A percentile compares a stretch with the other conserved stretches of the same genome.
phyloP scores from a whole-genome alignment of 2,888 invertebrate species.

The Bembecia ichneumoniformis region DNA sequence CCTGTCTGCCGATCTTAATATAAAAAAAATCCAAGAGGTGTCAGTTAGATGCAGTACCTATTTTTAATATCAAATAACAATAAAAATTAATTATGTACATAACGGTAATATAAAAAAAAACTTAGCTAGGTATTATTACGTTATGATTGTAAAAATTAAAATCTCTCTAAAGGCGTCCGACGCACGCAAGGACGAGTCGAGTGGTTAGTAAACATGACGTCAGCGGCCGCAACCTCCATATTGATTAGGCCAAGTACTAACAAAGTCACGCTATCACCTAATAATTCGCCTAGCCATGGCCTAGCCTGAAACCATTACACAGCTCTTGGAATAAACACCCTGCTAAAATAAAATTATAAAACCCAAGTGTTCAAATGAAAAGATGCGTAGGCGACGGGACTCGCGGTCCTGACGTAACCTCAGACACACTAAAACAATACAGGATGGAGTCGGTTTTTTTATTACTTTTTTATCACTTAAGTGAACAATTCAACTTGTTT shows the following conservation, averaged over 20 bases:
- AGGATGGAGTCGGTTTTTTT: conserved; percentile 4
- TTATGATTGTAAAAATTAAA: conserved; percentile 11
- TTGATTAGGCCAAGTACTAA: conserved; percentile 53
- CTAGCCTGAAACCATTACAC: neutral
- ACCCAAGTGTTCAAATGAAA: conserved; percentile 3
- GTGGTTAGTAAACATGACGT: conserved; percentile 48
- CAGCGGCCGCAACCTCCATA: conserved; percentile 50
- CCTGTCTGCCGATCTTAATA: too few species aligned
- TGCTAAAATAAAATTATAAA: neutral
- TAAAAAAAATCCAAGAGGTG: too few species aligned
- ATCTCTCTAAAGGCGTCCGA: conserved; percentile 21
- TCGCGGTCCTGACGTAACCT: conserved; percentile 1
- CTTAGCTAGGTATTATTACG: too few species aligned
- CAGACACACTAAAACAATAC: conserved; percentile 3
- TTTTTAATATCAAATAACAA: too few species aligned
- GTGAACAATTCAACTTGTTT: neutral
- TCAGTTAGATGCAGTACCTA: too few species aligned
- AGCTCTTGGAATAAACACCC: neutral
- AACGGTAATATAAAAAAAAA: too few species aligned
- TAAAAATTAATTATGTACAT: too few species aligned
- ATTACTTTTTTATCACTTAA: neutral
- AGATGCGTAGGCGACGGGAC: conserved; percentile 6
- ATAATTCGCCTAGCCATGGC: neutral
- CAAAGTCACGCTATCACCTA: conserved; percentile 47
- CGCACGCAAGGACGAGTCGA: conserved; percentile 39